phyloP scores from a whole-genome alignment of 2,797 vertebrate genomes.

The Clarias fuscus region DNA sequence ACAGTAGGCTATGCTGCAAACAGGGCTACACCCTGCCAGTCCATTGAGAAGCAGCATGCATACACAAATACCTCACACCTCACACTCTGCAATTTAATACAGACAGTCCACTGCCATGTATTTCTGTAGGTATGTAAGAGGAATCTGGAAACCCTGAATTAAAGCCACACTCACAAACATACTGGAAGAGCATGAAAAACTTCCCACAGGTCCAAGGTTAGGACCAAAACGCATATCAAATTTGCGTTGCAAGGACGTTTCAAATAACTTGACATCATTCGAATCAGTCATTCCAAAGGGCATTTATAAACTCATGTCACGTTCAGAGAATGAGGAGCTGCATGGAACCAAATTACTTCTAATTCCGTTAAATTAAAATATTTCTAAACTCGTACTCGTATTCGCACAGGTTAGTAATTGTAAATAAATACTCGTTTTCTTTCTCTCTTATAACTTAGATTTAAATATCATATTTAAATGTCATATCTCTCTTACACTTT shows the following conservation, averaged over 20 bases:
- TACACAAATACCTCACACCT: background rate
- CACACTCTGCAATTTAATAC: background rate
- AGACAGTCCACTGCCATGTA: background rate
- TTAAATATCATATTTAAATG: conserved; percentile 1
- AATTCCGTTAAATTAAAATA: background rate
- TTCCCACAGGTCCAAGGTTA: background rate
- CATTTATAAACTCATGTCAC: background rate
- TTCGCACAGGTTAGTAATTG: background rate
- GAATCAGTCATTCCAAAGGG: background rate
- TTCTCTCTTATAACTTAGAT: background rate
- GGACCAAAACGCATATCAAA: background rate
- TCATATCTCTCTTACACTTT: background rate
- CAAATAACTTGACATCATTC: background rate
- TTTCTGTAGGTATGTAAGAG: background rate
- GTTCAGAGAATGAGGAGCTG: background rate
- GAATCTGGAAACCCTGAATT: background rate
- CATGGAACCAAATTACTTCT: background rate
- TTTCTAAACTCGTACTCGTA: background rate
- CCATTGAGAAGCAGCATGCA: background rate
- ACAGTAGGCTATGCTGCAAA: background rate
- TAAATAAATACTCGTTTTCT: background rate
- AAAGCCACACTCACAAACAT: background rate
- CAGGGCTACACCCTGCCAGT: background rate
- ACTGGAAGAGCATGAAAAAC: background rate
- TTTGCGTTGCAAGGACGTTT: background rate